These are phyloP conservation scores for Paramormyrops kingsleyae DNA, from an alignment of 2,113 vertebrate genomes.

Conservation along the genomic window DNA sequence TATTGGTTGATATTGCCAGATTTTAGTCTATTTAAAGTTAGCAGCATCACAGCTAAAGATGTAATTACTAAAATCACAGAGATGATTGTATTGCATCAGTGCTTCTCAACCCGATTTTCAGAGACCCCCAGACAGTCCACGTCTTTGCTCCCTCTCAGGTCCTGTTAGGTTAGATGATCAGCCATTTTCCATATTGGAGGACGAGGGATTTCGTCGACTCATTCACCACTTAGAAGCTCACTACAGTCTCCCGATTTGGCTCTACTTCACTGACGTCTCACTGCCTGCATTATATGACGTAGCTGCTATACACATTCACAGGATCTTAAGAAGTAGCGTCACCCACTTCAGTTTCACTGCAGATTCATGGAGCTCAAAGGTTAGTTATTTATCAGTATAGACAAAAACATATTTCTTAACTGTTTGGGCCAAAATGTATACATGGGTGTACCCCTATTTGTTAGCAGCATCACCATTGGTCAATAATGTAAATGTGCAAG, in stretches of 20 bases:
- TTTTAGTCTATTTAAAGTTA: background rate
- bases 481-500: background rate
- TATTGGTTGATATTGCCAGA: background rate
- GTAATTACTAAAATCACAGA: background rate
- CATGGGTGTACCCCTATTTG: background rate
- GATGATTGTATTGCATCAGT: background rate
- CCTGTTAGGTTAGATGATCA: background rate
- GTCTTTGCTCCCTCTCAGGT: background rate
- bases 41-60: background rate
- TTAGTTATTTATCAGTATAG: background rate
- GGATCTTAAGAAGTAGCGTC: background rate
- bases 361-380: background rate
- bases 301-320: background rate
- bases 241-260: background rate
- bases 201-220: background rate
- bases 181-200: background rate
- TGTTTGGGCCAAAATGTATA: background rate
- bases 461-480: background rate
- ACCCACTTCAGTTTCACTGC: background rate
- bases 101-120: background rate
- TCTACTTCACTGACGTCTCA: background rate
- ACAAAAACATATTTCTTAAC: background rate
- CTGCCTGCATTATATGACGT: background rate
- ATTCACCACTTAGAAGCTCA: background rate
- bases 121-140: background rate